Evolutionary conservation across 2,888 invertebrate genomes (phyloP).

Genomic region (Sinohyriopsis cumingii): DNA sequence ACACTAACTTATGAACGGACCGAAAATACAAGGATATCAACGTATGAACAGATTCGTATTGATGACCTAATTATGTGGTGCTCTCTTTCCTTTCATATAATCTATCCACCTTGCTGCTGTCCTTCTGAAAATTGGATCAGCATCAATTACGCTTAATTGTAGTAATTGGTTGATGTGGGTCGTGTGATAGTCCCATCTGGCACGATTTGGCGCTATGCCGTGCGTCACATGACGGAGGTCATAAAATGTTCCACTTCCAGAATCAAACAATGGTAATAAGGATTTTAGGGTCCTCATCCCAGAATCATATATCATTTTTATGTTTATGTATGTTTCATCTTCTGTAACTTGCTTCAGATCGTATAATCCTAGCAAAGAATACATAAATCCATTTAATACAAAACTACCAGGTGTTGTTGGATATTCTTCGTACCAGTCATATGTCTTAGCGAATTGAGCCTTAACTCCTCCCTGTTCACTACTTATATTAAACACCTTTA

Average conservation of each 20-base stretch:
- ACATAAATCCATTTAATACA: conserved; percentile 98
- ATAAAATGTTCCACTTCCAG: conserved; percentile 93
- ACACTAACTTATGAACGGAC: too few relatives aligned
- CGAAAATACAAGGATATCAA: too few relatives aligned
- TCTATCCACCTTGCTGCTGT: conserved; percentile 95
- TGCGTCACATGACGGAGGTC: conserved; percentile 92
- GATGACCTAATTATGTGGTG: conserved; percentile 86
- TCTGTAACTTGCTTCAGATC: conserved; percentile 87
- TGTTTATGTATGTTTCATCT: conserved; percentile 79
- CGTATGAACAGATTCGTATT: too few relatives aligned
- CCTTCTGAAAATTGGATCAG: conserved; percentile 84
- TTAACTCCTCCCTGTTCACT: conserved; percentile 63
- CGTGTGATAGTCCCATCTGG: conserved; percentile 99
- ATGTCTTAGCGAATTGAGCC: conserved; percentile 83
- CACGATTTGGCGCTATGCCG: conserved; percentile 86
- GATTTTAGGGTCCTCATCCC: conserved; percentile 83
- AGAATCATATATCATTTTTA: conserved; percentile 57
- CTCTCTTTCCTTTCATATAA: conserved; percentile 95
- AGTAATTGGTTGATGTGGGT: conserved; percentile 94
- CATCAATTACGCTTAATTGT: conserved; percentile 84
- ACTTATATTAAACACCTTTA: conserved; percentile 80
- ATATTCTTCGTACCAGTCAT: conserved; percentile 98
- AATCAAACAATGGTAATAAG: conserved; percentile 92
- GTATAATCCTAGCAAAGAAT: conserved; percentile 94
- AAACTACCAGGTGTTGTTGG: conserved; percentile 92